phyloP scores from a whole-genome alignment of 2,888 invertebrate species.

The Drosophila siamana region DNA sequence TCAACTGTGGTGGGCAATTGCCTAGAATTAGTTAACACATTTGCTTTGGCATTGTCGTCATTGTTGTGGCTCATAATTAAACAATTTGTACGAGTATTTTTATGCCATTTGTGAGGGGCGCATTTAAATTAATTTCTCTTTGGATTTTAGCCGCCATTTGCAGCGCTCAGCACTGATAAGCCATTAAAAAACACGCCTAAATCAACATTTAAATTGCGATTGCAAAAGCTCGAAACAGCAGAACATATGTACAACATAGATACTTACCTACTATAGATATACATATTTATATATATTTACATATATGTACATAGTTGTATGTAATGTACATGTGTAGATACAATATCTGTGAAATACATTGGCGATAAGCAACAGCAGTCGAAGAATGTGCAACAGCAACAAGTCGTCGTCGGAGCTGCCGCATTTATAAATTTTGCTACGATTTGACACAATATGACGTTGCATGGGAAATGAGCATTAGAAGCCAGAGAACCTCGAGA shows the following conservation, averaged over 20 bases:
- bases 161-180: conserved; percentile 40
- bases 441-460: conserved; percentile 34
- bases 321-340: conserved; percentile 16
- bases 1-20: conserved; percentile 65
- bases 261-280: background rate
- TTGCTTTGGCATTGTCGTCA: conserved; percentile 40
- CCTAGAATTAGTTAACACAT: conserved; percentile 76
- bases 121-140: conserved; percentile 75
- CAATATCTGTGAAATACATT: conserved; percentile 56
- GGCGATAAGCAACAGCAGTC: conserved; percentile 15
- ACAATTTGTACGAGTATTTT: conserved; percentile 66
- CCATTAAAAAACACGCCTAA: conserved; percentile 75
- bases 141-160: conserved; percentile 51
- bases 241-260: conserved; percentile 19
- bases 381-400: conserved; percentile 38
- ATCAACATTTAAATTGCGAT: conserved; percentile 82
- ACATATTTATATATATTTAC: background rate
- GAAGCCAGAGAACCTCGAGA: conserved; percentile 9
- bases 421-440: conserved; percentile 3
- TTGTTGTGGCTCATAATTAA: conserved; percentile 74
- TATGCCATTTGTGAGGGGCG: conserved; percentile 53
- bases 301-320: conserved; percentile 11
- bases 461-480: conserved; percentile 50
- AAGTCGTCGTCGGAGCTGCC: conserved; percentile 36
- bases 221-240: conserved; percentile 42